Conservation (phyloP, 2,113 vertebrate genomes). For the Pipra filicauda region DNA sequence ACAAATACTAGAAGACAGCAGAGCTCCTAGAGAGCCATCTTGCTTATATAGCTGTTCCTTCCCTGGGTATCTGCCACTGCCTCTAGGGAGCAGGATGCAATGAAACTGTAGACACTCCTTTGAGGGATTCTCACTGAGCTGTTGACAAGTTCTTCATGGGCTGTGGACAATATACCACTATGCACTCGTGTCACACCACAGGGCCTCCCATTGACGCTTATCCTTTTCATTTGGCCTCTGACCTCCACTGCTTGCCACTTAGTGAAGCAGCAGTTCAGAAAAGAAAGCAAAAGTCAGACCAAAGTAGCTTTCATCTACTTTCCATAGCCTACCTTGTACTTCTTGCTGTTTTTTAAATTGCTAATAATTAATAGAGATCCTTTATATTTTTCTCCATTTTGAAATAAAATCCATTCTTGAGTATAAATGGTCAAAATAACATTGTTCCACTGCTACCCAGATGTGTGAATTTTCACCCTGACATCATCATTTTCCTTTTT, state of each 20-base stretch:
- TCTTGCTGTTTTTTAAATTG: background rate
- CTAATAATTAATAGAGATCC: background rate
- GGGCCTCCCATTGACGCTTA: slow-evolving; percentile 64
- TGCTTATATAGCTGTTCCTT: slow-evolving; percentile 55
- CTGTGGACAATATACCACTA: slow-evolving; percentile 55
- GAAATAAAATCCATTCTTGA: background rate
- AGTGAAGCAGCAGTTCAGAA: slow-evolving; percentile 14
- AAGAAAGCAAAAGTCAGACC: slow-evolving; percentile 30
- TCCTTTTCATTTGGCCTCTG: slow-evolving; percentile 59
- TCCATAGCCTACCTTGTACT: background rate
- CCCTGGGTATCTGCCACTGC: slow-evolving; percentile 3
- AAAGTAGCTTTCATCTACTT: background rate
- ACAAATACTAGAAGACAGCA: background rate
- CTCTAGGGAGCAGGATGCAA: slow-evolving; percentile 43
- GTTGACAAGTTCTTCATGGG: slow-evolving; percentile 68
- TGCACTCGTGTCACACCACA: slow-evolving; percentile 61
- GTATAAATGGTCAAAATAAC: background rate
- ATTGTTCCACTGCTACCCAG: background rate
- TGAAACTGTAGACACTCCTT: slow-evolving; percentile 53
- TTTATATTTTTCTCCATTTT: background rate
- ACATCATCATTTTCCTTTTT: background rate
- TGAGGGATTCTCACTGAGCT: slow-evolving; percentile 61
- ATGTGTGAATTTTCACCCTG: background rate
- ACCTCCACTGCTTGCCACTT: slow-evolving; percentile 53
- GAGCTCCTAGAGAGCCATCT: slow-evolving; percentile 1